Conservation (phyloP, 2,888 invertebrate genomes). For the Epirrhoe alternata region DNA sequence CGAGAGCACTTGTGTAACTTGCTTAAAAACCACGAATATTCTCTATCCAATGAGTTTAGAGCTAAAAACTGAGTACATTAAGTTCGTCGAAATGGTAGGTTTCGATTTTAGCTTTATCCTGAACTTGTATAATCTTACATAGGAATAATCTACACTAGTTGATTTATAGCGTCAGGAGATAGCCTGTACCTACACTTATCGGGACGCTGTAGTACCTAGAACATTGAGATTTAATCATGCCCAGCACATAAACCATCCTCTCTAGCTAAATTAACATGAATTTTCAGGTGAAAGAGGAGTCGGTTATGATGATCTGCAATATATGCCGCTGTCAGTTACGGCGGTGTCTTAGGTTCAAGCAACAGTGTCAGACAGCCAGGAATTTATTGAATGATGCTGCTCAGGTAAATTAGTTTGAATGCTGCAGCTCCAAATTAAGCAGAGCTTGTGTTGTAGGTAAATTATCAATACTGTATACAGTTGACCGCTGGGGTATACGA, state of each 20-base stretch:
- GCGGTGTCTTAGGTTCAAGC: slow-evolving; percentile 55
- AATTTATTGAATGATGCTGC: slow-evolving; percentile 41
- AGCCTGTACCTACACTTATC: too few species aligned
- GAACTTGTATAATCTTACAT: neutral
- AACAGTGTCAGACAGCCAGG: slow-evolving; percentile 55
- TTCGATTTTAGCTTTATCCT: neutral
- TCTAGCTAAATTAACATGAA: neutral
- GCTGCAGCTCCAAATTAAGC: too few species aligned
- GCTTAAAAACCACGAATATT: slow-evolving; percentile 51
- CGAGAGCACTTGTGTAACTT: slow-evolving; percentile 54
- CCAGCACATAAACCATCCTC: neutral
- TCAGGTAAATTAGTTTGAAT: slow-evolving; percentile 43
- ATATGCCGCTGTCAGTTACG: slow-evolving; percentile 56
- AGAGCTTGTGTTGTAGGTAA: too few species aligned
- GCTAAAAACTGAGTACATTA: slow-evolving; percentile 51
- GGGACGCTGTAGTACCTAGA: too few species aligned
- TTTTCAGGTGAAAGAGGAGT: slow-evolving; percentile 48
- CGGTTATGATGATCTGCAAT: slow-evolving; percentile 52
- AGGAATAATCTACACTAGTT: too few species aligned
- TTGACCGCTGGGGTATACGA: too few species aligned
- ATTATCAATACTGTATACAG: too few species aligned
- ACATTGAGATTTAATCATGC: too few species aligned
- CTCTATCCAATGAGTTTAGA: slow-evolving; percentile 52
- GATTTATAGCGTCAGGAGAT: too few species aligned
- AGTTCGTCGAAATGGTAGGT: slow-evolving; percentile 54